Base-by-base conservation (phyloP, 2,113 vertebrate species). In the Barnardius zonarius region DNA sequence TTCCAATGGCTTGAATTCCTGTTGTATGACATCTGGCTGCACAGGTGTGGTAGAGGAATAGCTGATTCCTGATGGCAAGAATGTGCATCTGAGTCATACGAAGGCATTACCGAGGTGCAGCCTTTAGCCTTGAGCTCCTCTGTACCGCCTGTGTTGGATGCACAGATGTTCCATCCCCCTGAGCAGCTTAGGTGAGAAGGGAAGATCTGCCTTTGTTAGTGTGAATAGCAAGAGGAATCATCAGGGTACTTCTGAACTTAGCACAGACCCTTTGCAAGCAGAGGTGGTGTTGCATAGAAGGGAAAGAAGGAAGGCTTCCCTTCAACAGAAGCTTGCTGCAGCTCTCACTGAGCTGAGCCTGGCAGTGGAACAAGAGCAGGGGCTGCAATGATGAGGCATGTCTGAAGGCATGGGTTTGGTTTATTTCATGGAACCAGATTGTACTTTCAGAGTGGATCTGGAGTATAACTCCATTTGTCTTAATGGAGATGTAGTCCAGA, bases 1-100 rank as follows among this genome's bases (percentile, higher is more conserved):
- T 74, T 92, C 46, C 61, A 41, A 64, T 61, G 77, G 16, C 33
- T 75, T 39, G 57, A 79, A 25, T 84, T 82, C 35, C 77, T 78
- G 68, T n/a, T 44, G 66, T 20, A 19, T 66, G 82, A 68, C 91
- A 92, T 84, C 93, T 95, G 95, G 69, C 91, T 72, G 81, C 64
- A 55, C 83, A 94, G 94, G 62, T 92, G 92, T 86, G 81, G 81
- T 63, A 78, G 77, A 62, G 63, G 44, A 75, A 48, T 19, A 72
- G 33, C 33, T 59, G 73, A 16, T 18, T 86, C 68, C 67, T 87
- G 82, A 39, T 79, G 75, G 69, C 54, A 86, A 49, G 86, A 49
- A 67, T 1, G 23, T 19, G 4, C 27, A 2, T 48, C 7, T 5
- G 35, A 82, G 61, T 73, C 52, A 27, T 23, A 11, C 2, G 15